Conservation (phyloP, 37 sponge, comb jelly and placozoan species). For the Geodia barretti region DNA sequence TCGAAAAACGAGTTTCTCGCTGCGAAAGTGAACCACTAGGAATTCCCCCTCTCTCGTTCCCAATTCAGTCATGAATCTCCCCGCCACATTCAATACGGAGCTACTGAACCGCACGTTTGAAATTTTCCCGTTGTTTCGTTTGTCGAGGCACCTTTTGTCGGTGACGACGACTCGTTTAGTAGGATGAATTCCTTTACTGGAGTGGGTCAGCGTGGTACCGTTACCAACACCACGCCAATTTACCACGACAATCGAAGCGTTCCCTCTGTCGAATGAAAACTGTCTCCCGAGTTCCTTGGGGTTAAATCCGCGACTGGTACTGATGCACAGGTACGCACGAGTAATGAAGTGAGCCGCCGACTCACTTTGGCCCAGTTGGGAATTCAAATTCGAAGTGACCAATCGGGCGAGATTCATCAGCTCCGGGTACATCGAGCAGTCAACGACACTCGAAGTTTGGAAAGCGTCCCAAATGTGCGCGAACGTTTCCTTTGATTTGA, state of each 20-base stretch:
- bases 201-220: background rate
- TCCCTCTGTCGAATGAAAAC: background rate
- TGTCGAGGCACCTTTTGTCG: background rate
- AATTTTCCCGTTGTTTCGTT: background rate
- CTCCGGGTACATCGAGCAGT: background rate
- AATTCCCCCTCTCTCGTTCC: background rate
- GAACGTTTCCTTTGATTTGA: background rate
- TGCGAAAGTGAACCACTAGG: slow-evolving; percentile 42
- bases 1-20: slow-evolving; percentile 48
- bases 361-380: background rate
- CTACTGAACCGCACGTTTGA: background rate
- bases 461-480: background rate
- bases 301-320: slow-evolving; percentile 10
- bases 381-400: too few relatives aligned
- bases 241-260: slow-evolving; percentile 26
- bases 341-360: slow-evolving; percentile 4
- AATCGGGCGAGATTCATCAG: background rate
- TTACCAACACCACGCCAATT: slow-evolving; percentile 41
- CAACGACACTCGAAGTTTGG: background rate
- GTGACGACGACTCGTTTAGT: slow-evolving; percentile 20
- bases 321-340: slow-evolving; percentile 33
- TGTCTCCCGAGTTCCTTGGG: background rate
- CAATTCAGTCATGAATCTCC: background rate
- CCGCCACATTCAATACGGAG: background rate
- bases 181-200: slow-evolving; percentile 28